These are phyloP conservation scores for Neopelma chrysocephalum DNA, from an alignment of 2,797 vertebrate genomes.

Conservation along the genomic window DNA sequence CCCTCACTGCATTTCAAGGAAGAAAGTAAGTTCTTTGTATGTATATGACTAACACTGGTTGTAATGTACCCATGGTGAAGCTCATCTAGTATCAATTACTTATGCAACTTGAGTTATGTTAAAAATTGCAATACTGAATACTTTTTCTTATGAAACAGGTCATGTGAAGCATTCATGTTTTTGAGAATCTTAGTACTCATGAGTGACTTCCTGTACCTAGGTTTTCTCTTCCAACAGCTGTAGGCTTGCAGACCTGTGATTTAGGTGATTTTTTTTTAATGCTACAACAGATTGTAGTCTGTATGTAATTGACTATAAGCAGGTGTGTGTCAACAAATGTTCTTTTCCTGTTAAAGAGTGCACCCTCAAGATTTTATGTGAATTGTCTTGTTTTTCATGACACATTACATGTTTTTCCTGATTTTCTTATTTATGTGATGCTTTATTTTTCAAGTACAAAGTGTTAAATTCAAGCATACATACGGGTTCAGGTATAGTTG, in stretches of 20 bases:
- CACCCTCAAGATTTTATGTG: not conserved
- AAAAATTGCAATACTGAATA: not conserved
- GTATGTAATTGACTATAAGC: not conserved
- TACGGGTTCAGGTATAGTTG: not conserved
- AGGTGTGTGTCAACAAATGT: not conserved
- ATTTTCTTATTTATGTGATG: not conserved
- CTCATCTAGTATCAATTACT: not conserved
- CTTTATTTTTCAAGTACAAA: not conserved
- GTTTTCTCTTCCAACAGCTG: not conserved
- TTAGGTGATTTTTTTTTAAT: not conserved
- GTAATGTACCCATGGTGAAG: not conserved
- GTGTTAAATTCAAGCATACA: not conserved
- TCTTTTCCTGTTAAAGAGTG: not conserved
- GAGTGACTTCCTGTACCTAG: not conserved
- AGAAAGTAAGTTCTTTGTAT: slow-evolving; percentile 79
- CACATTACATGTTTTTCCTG: not conserved
- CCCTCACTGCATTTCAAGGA: slow-evolving; percentile 59
- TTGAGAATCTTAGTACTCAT: not conserved
- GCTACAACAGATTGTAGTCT: not conserved
- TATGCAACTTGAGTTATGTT: not conserved
- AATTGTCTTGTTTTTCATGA: not conserved
- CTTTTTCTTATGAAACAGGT: not conserved
- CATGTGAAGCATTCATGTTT: not conserved
- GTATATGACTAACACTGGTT: not conserved
- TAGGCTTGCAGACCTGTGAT: not conserved